phyloP scores from a whole-genome alignment of 1,140 invertebrate genomes.

The Diabrotica virgifera region DNA sequence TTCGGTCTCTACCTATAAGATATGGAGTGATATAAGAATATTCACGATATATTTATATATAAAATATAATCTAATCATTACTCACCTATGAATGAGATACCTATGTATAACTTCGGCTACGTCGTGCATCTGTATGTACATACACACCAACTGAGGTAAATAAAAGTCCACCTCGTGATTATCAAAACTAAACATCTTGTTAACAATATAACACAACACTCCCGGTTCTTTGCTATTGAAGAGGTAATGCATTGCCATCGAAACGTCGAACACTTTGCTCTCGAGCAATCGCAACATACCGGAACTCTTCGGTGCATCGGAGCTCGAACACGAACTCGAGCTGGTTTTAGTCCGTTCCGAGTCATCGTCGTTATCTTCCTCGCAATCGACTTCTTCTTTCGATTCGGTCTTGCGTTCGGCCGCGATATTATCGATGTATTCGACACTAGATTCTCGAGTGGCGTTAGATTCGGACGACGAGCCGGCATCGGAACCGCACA shows the following conservation, averaged over 20 bases:
- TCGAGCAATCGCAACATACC: slow-evolving; percentile 86
- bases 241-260: slow-evolving; percentile 95
- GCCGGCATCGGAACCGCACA: slow-evolving; percentile 67
- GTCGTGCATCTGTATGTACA: slow-evolving; percentile 98
- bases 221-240: slow-evolving; percentile 98
- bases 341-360: slow-evolving; percentile 20
- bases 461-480: slow-evolving; percentile 47
- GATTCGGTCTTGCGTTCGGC: slow-evolving; percentile 7
- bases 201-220: slow-evolving; percentile 93
- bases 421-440: slow-evolving; percentile 47
- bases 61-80: slow-evolving; percentile 11
- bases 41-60: too few relatives aligned
- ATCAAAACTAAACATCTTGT: slow-evolving; percentile 94
- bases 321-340: slow-evolving; percentile 13
- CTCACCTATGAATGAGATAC: slow-evolving; percentile 87
- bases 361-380: not conserved
- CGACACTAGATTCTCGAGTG: slow-evolving; percentile 47
- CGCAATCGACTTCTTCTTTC: slow-evolving; percentile 12
- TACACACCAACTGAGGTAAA: slow-evolving; percentile 94
- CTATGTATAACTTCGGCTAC: slow-evolving; percentile 92
- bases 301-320: slow-evolving; percentile 32
- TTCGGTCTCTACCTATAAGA: too few relatives aligned
- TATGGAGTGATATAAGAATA: too few relatives aligned
- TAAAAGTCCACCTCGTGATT: slow-evolving; percentile 94
- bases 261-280: slow-evolving; percentile 95